Evolutionary conservation across 1,140 invertebrate genomes (phyloP), one percentile per base, ranked within the genome.

Genomic region (Scaptomyza pallida): DNA sequence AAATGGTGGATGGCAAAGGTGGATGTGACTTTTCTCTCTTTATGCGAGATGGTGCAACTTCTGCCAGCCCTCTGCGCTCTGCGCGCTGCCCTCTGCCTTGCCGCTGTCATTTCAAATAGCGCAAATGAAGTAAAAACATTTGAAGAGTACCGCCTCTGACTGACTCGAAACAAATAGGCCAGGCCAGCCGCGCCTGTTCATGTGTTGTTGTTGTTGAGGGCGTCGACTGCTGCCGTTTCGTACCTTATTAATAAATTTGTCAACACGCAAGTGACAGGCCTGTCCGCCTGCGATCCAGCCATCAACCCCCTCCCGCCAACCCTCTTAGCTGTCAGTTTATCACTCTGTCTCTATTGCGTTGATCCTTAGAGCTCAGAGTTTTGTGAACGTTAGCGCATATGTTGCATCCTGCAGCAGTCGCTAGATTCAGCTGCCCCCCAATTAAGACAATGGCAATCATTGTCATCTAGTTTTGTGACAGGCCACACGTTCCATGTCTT

Each of bases 191-290:
- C 26, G 6, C 26, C 8, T 30, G 26, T 21, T 21, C n/a, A n/a
- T 2, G 2, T 21, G 19, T 30, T 30, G 80, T 54, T 76, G 59
- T 71, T 59, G 63, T 79, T 85, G 72, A 82, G 80, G 80, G 80
- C 80, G 79, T 83, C 76, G 80, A 77, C 81, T 72, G 75, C 56
- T 41, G 51, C 33, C 47, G 26, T 54, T 70, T 79, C 79, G 75
- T 85, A 80, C 89, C 89, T 89, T 90, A 90, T 90, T 90, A 90
- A 90, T 90, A 90, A 90, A 90, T 90, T 90, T 90, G 89, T 90
- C 89, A 90, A 89, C 89, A 89, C 89, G 70, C 80, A 80, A 85
- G 71, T 90, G 89, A 90, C 89, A 90, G 89, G 43, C 82, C 82
- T 82, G 82, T 86, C 82, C 85, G 65, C 60, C 81, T 80, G 79